Conservation (phyloP, 2,888 invertebrate species). For the Hirtodrosophila duncani region DNA sequence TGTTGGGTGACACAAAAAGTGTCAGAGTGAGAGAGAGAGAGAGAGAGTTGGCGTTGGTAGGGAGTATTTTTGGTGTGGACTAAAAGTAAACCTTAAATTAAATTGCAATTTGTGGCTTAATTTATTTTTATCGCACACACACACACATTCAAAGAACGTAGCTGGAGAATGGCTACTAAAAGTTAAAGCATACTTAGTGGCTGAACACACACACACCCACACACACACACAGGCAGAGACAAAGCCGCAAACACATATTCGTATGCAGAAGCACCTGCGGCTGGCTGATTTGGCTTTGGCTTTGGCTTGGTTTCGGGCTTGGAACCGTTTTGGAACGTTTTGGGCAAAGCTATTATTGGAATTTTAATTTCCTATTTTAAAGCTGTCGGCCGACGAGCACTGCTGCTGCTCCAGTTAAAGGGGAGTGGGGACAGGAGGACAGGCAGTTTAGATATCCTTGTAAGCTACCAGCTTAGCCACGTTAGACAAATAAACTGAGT, state of each 20-base stretch:
- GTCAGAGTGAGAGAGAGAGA: neutral
- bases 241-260: neutral
- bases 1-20: conserved; percentile 39
- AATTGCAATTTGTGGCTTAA: conserved; percentile 70
- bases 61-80: neutral
- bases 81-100: conserved; percentile 66
- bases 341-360: conserved; percentile 61
- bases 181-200: conserved; percentile 58
- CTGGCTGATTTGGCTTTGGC: neutral
- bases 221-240: conserved; percentile 5
- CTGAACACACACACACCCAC: conserved; percentile 20
- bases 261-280: neutral
- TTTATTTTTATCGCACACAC: conserved; percentile 65
- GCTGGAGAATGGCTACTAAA: conserved; percentile 18
- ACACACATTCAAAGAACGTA: conserved; percentile 4
- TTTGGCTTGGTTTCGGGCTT: conserved; percentile 1
- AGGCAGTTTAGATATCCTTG: conserved; percentile 12
- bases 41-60: conserved; percentile 11
- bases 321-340: conserved; percentile 9
- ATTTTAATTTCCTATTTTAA: conserved; percentile 71
- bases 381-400: conserved; percentile 28
- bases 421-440: no score
- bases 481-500: conserved; percentile 40
- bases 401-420: neutral
- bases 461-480: conserved; percentile 19